Conservation (phyloP, 2,113 vertebrate genomes). For the Oryzias curvinotus region DNA sequence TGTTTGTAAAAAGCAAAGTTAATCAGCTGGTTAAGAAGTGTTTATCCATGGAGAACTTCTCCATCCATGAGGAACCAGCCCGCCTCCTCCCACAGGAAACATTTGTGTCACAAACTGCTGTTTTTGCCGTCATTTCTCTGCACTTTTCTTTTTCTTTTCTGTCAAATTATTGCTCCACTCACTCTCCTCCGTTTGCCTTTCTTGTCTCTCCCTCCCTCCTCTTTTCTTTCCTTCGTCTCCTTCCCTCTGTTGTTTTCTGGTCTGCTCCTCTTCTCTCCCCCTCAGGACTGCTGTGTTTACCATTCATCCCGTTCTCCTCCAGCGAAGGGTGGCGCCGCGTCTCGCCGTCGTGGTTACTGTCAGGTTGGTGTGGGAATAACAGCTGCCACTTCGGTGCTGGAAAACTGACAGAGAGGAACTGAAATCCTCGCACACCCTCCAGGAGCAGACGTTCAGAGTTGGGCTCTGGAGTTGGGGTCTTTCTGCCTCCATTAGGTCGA, state of each 20-base stretch:
- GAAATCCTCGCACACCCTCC: constrained; percentile 3
- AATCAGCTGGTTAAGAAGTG: too few species aligned
- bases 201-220: neutral
- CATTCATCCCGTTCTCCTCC: constrained; percentile 60
- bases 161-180: too few species aligned
- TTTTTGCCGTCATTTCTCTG: neutral
- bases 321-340: constrained; percentile 52
- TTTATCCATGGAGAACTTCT: too few species aligned
- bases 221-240: neutral
- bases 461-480: constrained; percentile 21
- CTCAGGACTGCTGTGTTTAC: constrained; percentile 56
- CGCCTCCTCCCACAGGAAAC: too few species aligned
- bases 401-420: constrained; percentile 46
- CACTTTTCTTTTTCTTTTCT: constrained; percentile 2
- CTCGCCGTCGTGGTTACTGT: constrained; percentile 43
- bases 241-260: neutral
- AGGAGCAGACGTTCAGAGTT: constrained; percentile 1
- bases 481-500: constrained; percentile 7
- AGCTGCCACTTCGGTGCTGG: constrained; percentile 52
- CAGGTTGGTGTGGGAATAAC: constrained; percentile 51
- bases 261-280: constrained; percentile 9
- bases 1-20: too few species aligned
- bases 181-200: neutral
- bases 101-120: neutral
- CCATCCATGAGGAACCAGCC: too few species aligned